These are phyloP conservation scores for Heterocephalus glaber DNA, from an alignment of 2,113 vertebrate genomes.

Conservation along the genomic window DNA sequence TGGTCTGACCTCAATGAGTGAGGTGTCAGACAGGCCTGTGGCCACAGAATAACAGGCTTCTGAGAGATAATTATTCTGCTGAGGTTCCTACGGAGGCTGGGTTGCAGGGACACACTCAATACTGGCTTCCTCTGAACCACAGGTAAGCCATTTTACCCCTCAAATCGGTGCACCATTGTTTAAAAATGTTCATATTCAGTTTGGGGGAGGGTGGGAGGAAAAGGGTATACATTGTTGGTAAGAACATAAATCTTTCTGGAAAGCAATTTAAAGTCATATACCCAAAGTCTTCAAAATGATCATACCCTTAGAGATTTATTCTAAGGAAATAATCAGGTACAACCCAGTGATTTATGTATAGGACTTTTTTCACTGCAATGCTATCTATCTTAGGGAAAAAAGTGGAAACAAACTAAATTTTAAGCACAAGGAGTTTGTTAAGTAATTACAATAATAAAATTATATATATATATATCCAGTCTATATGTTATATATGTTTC, in stretches of 20 bases:
- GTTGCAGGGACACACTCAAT: background rate
- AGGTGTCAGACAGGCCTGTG: background rate
- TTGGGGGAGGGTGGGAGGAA: background rate
- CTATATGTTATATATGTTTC: background rate
- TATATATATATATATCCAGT: background rate
- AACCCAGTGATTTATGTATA: constrained; percentile 70
- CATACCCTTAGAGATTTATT: constrained; percentile 70
- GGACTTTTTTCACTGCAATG: constrained; percentile 53
- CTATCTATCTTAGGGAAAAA: constrained; percentile 58
- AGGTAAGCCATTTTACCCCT: background rate
- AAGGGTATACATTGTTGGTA: constrained; percentile 1
- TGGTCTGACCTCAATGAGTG: background rate
- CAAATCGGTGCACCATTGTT: background rate
- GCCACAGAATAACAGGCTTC: background rate
- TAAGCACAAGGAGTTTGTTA: constrained; percentile 49
- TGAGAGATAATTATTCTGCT: background rate
- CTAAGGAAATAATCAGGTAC: constrained; percentile 65
- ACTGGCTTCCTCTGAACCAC: background rate
- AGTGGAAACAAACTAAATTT: constrained; percentile 59
- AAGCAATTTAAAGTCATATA: constrained; percentile 64
- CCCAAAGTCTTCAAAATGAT: constrained; percentile 54
- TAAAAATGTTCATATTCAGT: background rate
- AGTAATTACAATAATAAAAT: constrained; percentile 59
- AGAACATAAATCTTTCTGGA: constrained; percentile 69
- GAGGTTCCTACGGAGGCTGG: background rate